These are phyloP conservation scores for Epinotia bilunana DNA, from an alignment of 2,888 invertebrate genomes.

Conservation along the genomic window DNA sequence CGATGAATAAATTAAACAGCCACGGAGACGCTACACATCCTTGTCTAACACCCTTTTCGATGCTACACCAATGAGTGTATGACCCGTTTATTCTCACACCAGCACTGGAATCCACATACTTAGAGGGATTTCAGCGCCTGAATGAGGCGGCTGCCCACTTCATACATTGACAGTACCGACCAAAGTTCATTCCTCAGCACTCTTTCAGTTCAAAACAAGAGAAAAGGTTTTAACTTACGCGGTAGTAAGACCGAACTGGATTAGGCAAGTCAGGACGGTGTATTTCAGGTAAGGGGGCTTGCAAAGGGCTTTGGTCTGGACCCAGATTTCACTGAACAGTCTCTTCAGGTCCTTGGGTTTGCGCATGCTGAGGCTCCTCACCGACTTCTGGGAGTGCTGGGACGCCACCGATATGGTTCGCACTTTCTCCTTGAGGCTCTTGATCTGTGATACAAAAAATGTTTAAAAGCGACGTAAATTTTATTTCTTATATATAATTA, in stretches of 20 bases:
- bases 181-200: not conserved
- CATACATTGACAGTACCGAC: too few species aligned
- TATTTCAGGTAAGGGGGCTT: constrained; percentile 90
- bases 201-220: not conserved
- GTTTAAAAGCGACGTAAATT: not conserved
- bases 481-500: not conserved
- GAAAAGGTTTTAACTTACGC: constrained; percentile 73
- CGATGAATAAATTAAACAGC: too few species aligned
- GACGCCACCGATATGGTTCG: constrained; percentile 86
- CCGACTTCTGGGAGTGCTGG: constrained; percentile 86
- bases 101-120: too few species aligned
- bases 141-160: too few species aligned
- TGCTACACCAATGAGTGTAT: too few species aligned
- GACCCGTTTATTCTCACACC: too few species aligned
- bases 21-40: too few species aligned
- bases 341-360: constrained; percentile 89
- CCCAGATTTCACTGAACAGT: constrained; percentile 88
- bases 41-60: too few species aligned
- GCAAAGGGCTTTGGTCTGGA: constrained; percentile 89
- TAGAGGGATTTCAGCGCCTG: too few species aligned
- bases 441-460: constrained; percentile 80
- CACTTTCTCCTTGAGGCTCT: constrained; percentile 88
- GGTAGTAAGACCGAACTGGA: constrained; percentile 93
- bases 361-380: constrained; percentile 87
- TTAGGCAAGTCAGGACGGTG: constrained; percentile 90